phyloP scores from a whole-genome alignment of 2,113 vertebrate species.

The Noturus placidus region DNA sequence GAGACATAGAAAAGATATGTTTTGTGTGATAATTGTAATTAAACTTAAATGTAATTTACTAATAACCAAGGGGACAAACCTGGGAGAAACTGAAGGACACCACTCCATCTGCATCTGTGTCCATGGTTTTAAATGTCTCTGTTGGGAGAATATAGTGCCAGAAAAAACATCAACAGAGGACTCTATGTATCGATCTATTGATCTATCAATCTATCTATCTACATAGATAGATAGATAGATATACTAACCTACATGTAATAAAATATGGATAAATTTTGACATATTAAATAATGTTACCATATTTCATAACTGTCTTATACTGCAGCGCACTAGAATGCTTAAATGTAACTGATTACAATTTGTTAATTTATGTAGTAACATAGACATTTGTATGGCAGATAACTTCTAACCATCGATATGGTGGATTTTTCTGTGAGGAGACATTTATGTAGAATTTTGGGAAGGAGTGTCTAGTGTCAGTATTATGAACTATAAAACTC shows the following conservation, averaged over 20 bases:
- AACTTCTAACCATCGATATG: background rate
- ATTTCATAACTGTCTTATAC: background rate
- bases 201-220: too few species aligned
- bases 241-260: background rate
- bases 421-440: background rate
- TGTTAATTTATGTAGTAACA: background rate
- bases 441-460: background rate
- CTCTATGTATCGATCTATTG: background rate
- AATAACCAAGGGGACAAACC: constrained; percentile 61
- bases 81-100: constrained; percentile 75
- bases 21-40: background rate
- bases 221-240: background rate
- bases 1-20: constrained; percentile 2
- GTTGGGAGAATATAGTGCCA: constrained; percentile 13
- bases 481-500: background rate
- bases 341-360: background rate
- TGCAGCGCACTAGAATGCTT: background rate
- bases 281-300: background rate
- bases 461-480: background rate
- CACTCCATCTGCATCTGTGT: constrained; percentile 72
- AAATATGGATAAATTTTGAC: background rate
- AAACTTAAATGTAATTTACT: background rate
- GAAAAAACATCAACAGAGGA: background rate
- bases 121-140: constrained; percentile 82
- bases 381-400: background rate